Base-by-base conservation (phyloP, 2,888 invertebrate genomes). In the Ectemnius lituratus region DNA sequence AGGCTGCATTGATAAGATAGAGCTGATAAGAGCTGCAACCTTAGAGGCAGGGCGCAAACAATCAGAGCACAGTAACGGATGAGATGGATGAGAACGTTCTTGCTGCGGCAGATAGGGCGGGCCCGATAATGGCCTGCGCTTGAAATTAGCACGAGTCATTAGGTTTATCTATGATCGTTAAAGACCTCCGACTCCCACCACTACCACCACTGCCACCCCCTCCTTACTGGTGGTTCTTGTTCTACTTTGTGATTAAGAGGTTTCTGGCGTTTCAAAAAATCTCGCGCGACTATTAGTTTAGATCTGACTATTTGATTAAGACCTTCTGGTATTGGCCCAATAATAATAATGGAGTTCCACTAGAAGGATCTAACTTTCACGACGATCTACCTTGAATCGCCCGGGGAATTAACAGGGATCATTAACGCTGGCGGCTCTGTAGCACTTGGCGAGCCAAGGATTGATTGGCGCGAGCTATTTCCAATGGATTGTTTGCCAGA, bases 141-240 rank as follows among this genome's bases (percentile, higher is more conserved):
- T 84, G 84, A 85, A 87, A 86, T 86, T 87, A 87, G 76, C 79
- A 70, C 63, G 65, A 62, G 59, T 70, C 78, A 83, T 83, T 83
- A 83, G 79, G 74, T 80, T 83, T 76, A 83, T 80, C 79, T 73
- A 74, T 65, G 83, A 76, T 75, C 80, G 67, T 83, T 73, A 78
- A 71, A 74, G 66, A 52, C 64, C 60, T 81, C 75, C 80, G 80
- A 71, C 57, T 49, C 23, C 70, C 28, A 52, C 65, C 52, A 52
- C 52, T 4, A 37, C 37, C 4, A 23, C 23, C 2, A 70, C 57
- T 46, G 16, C 70, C 45, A 52, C 65, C 28, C 8, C 20, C 20
- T 8, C 28, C 28, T 37, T 37, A 4, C 28, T 3, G 28, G 5
- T 8, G 28, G 8, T 37, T 52, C 52, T 52, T 52, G 52, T 16